These are phyloP conservation scores for Callionymus lyra DNA, from an alignment of 2,113 vertebrate species.

Conservation along the genomic window DNA sequence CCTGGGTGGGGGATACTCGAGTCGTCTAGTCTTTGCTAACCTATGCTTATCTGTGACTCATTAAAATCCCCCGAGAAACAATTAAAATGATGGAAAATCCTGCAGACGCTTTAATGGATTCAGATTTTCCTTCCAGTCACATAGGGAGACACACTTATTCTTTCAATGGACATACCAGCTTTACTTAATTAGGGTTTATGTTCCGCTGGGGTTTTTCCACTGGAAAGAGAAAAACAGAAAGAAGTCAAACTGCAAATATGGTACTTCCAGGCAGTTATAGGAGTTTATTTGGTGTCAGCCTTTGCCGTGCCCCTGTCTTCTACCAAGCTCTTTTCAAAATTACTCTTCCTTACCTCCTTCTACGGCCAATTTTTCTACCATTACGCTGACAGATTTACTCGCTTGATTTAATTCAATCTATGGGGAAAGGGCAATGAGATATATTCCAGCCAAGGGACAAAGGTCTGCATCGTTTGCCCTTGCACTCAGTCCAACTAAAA, in stretches of 20 bases:
- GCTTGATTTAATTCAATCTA: constrained; percentile 57
- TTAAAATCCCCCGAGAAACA: no score
- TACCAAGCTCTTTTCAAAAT: constrained; percentile 39
- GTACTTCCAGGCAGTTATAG: constrained; percentile 6
- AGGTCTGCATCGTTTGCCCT: constrained; percentile 43
- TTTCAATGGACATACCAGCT: constrained; percentile 9
- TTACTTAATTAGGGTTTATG: constrained; percentile 23
- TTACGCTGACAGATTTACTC: constrained; percentile 62
- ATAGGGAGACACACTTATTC: constrained; percentile 12
- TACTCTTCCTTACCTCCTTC: constrained; percentile 22
- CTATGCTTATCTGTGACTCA: no score
- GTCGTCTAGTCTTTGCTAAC: no score
- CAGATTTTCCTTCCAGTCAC: constrained; percentile 3
- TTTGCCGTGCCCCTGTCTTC: constrained; percentile 1
- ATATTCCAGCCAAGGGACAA: constrained; percentile 46
- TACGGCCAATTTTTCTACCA: constrained; percentile 46
- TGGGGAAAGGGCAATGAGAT: constrained; percentile 44
- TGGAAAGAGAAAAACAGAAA: no score
- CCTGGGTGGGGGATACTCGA: no score
- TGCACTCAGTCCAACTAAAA: constrained; percentile 46
- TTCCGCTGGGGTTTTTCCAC: no score
- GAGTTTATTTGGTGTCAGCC: constrained; percentile 22
- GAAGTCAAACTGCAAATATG: constrained; percentile 25
- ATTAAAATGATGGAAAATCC: constrained; percentile 13
- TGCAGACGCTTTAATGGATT: constrained; percentile 15